phyloP scores from a whole-genome alignment of 2,113 vertebrate species.

The western clawed frog (Xenopus tropicalis) region DNA sequence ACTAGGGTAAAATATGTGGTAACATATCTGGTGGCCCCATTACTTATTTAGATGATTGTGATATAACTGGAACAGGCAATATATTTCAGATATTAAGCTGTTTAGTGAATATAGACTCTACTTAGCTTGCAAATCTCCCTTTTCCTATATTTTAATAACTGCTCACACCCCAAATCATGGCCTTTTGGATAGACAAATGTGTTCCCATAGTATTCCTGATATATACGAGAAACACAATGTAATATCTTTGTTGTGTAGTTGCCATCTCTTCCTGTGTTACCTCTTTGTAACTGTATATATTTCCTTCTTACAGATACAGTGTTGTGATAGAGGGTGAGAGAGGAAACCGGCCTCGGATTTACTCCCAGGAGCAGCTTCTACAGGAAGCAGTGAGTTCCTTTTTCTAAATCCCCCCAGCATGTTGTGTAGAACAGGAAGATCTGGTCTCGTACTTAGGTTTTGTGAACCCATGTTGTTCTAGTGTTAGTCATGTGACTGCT shows the following conservation, averaged over 20 bases:
- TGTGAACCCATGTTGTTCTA: not conserved
- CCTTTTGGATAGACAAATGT: too few relatives aligned
- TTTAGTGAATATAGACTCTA: too few relatives aligned
- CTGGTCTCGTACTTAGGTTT: not conserved
- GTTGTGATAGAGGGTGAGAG: slow-evolving; percentile 88
- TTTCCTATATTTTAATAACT: too few relatives aligned
- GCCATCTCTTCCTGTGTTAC: slow-evolving; percentile 1
- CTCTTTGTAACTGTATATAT: slow-evolving; percentile 11
- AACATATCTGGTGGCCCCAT: too few relatives aligned
- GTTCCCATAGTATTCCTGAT: too few relatives aligned
- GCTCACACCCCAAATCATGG: too few relatives aligned
- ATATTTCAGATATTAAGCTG: too few relatives aligned
- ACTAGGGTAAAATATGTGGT: too few relatives aligned
- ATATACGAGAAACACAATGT: not conserved
- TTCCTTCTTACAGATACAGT: slow-evolving; percentile 73
- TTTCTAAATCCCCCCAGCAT: not conserved
- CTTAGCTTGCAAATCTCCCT: too few relatives aligned
- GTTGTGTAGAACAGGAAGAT: not conserved
- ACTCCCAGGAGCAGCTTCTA: slow-evolving; percentile 90
- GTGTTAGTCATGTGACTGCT: not conserved
- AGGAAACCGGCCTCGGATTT: slow-evolving; percentile 87
- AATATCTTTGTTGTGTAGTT: not conserved
- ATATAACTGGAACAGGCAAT: too few relatives aligned
- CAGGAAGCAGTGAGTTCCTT: slow-evolving; percentile 86
- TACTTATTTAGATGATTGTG: too few relatives aligned